phyloP scores from a whole-genome alignment of 2,113 vertebrate species.

The Labeo catla region DNA sequence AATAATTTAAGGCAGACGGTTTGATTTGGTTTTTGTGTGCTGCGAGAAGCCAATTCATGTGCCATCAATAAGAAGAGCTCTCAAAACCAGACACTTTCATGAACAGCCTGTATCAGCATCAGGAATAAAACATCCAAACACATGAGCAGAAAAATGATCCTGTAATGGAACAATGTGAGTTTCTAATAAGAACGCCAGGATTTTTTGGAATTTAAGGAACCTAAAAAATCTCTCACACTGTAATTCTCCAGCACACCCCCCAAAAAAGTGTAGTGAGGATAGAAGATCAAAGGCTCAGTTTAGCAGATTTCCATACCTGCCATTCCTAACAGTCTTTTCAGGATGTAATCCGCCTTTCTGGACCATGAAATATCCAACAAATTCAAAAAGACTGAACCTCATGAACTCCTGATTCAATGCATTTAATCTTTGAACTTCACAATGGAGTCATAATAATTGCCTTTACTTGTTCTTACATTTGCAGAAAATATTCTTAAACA shows the following conservation, averaged over 20 bases:
- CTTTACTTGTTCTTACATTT: neutral
- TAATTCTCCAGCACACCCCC: neutral
- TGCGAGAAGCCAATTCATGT: neutral
- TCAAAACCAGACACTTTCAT: constrained; percentile 34
- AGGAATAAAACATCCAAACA: neutral
- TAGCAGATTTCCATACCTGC: neutral
- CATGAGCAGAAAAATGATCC: neutral
- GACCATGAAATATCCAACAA: neutral
- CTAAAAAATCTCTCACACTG: neutral
- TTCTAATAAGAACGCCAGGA: neutral
- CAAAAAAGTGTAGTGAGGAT: neutral
- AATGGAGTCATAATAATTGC: neutral
- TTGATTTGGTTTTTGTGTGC: constrained; percentile 6
- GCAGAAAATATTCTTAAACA: neutral
- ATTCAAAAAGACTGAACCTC: neutral
- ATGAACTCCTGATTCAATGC: neutral
- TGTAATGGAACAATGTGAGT: neutral
- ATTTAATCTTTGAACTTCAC: neutral
- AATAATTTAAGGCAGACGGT: constrained; percentile 11
- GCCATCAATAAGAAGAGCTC: neutral
- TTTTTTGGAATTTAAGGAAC: neutral
- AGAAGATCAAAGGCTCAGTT: constrained; percentile 17
- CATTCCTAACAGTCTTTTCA: neutral
- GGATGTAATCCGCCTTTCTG: neutral
- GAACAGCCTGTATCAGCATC: neutral